phyloP scores from a whole-genome alignment of 2,113 vertebrate genomes.

The Platichthys stellatus region DNA sequence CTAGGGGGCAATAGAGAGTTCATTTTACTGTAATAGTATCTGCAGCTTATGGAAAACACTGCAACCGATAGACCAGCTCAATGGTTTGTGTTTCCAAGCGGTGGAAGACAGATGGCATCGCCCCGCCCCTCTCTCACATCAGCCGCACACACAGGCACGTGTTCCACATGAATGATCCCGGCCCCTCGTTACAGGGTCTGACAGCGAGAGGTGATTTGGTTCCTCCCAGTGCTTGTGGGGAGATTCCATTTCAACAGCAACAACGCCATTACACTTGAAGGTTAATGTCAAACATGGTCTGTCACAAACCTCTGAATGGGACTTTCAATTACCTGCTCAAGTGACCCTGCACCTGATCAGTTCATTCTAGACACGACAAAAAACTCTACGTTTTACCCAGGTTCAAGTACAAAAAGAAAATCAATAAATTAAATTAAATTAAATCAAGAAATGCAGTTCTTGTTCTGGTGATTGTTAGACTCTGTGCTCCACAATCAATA shows the following conservation, averaged over 20 bases:
- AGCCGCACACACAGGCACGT: slow-evolving; percentile 7
- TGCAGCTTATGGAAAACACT: slow-evolving; percentile 19
- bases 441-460: background rate
- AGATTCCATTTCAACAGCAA: slow-evolving; percentile 48
- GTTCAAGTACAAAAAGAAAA: background rate
- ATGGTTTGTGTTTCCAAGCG: slow-evolving; percentile 26
- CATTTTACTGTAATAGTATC: background rate
- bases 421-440: background rate
- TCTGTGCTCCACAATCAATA: background rate
- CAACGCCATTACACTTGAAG: slow-evolving; percentile 49
- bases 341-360: slow-evolving; percentile 15
- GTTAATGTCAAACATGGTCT: slow-evolving; percentile 40
- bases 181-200: slow-evolving; percentile 24
- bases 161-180: slow-evolving; percentile 31
- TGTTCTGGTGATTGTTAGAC: no score
- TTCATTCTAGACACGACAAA: slow-evolving; percentile 14
- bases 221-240: slow-evolving; percentile 6
- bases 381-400: background rate
- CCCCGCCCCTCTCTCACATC: slow-evolving; percentile 12
- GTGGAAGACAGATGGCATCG: slow-evolving; percentile 34
- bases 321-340: slow-evolving; percentile 46
- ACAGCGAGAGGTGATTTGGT: slow-evolving; percentile 39
- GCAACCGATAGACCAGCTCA: slow-evolving; percentile 12
- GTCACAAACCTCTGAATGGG: slow-evolving; percentile 36
- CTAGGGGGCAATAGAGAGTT: no score